A percentile compares a stretch with the other conserved stretches of the same genome.
Conservation (phyloP, 2,113 vertebrate species). For the Pituophis catenifer region DNA sequence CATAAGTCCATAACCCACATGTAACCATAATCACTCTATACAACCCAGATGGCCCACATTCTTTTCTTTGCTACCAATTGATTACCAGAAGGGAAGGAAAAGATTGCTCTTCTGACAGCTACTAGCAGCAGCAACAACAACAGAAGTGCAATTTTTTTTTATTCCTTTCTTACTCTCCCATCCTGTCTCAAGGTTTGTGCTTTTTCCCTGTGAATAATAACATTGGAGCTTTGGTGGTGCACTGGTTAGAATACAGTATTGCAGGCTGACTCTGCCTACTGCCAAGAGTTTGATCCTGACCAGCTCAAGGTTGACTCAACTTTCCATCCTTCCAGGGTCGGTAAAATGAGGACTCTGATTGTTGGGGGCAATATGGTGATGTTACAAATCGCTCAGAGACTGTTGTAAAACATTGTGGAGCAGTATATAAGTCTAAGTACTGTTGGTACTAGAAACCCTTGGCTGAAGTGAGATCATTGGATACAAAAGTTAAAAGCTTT, state of each 20-base stretch:
- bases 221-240: neutral
- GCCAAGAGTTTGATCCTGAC: neutral
- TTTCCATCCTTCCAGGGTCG: neutral
- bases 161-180: neutral
- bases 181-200: neutral
- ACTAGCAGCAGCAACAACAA: neutral
- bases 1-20: neutral
- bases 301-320: neutral
- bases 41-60: neutral
- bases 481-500: neutral
- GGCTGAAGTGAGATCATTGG: neutral
- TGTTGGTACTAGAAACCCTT: neutral
- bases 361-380: neutral
- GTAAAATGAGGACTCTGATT: neutral
- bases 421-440: neutral
- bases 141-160: neutral
- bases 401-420: neutral
- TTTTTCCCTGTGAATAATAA: neutral
- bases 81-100: neutral
- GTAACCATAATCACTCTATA: neutral
- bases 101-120: neutral
- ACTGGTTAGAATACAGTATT: neutral
- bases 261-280: neutral
- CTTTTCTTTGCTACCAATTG: neutral
- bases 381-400: neutral